phyloP scores from a whole-genome alignment of 2,113 vertebrate species.

The Phoxinus phoxinus region DNA sequence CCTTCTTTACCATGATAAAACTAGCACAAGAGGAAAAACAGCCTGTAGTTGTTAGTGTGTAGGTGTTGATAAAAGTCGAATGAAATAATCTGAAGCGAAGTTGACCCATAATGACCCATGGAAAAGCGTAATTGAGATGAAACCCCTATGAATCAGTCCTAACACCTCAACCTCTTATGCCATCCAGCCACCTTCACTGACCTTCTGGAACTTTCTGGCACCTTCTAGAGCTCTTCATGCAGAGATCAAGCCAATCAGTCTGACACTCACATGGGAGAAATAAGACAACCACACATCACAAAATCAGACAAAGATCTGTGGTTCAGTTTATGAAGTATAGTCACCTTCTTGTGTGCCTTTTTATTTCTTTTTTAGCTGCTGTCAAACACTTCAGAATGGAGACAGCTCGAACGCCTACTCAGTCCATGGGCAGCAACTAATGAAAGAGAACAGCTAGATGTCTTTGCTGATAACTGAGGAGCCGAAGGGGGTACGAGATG shows the following conservation, averaged over 20 bases:
- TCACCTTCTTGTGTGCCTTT: slow-evolving; percentile 34
- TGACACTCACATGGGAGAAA: neutral
- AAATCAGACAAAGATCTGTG: slow-evolving; percentile 11
- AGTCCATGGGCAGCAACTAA: slow-evolving; percentile 20
- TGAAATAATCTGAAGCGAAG: slow-evolving; percentile 6
- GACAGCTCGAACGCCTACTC: slow-evolving; percentile 28
- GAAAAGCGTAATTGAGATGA: slow-evolving; percentile 12
- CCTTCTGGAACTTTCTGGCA: slow-evolving; percentile 25
- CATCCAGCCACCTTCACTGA: neutral
- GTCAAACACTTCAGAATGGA: slow-evolving; percentile 40
- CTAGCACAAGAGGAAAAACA: neutral
- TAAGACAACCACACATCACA: neutral
- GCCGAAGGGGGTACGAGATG: neutral
- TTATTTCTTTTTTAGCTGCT: slow-evolving; percentile 12
- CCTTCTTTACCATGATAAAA: slow-evolving; percentile 7
- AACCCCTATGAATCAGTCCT: neutral
- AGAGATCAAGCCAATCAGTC: slow-evolving; percentile 26
- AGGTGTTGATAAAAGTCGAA: neutral
- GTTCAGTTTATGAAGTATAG: neutral
- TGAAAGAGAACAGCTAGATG: slow-evolving; percentile 30
- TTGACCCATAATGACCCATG: neutral
- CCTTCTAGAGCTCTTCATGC: neutral
- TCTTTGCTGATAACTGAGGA: slow-evolving; percentile 11
- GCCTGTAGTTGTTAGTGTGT: neutral
- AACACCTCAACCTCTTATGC: neutral